Conservation (phyloP, 2,797 vertebrate species). For the Coluber constrictor region DNA sequence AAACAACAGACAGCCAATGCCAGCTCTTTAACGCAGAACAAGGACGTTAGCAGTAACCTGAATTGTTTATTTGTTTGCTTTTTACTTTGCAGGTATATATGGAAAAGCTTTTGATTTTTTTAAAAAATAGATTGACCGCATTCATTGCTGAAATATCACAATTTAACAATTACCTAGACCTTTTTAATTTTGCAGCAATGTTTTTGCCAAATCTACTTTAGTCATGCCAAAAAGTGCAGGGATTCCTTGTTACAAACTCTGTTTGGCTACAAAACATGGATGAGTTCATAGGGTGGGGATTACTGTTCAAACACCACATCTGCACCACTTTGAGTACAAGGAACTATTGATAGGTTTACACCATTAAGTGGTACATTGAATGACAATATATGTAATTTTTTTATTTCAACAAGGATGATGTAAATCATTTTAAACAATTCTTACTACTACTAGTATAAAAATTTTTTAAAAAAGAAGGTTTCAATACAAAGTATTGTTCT, state of each 20-base stretch:
- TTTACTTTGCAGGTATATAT: slow-evolving; percentile 39
- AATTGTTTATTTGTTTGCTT: slow-evolving; percentile 30
- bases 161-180: slow-evolving; percentile 42
- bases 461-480: neutral
- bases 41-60: neutral
- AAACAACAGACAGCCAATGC: too few species aligned
- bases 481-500: slow-evolving; percentile 33
- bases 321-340: slow-evolving; percentile 25
- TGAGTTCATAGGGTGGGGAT: neutral
- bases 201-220: neutral
- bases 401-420: slow-evolving; percentile 31
- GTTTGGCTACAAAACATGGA: neutral
- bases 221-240: neutral
- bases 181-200: slow-evolving; percentile 47
- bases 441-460: neutral
- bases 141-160: slow-evolving; percentile 26
- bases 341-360: neutral
- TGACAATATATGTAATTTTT: neutral
- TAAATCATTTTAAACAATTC: slow-evolving; percentile 40
- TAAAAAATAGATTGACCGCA: slow-evolving; percentile 32
- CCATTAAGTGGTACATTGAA: neutral
- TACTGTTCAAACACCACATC: neutral
- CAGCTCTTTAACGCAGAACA: neutral
- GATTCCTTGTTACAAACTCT: neutral
- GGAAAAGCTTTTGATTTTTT: slow-evolving; percentile 42